Percentiles rank a stretch among this genome's conserved stretches.
Evolutionary conservation across 1,140 invertebrate species (phyloP).

Genomic region (Branchinecta lynchi): DNA sequence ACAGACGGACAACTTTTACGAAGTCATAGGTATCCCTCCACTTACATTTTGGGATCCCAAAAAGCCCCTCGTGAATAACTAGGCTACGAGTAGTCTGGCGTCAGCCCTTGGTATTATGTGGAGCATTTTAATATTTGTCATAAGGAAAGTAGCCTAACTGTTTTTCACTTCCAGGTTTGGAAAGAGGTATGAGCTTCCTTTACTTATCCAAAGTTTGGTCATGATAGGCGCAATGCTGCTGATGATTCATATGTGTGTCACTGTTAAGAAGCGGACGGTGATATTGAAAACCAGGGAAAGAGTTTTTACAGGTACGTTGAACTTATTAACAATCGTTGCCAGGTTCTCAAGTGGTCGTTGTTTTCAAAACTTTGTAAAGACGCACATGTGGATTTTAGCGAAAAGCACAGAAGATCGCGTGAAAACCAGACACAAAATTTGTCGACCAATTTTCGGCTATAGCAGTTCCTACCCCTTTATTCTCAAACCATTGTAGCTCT

Average conservation of each 20-base stretch:
- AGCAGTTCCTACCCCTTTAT: no score
- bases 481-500: no score
- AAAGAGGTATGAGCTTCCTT: constrained; percentile 81
- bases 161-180: constrained; percentile 69
- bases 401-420: no score
- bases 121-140: constrained; percentile 13
- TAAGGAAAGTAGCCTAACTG: background rate
- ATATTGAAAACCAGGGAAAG: constrained; percentile 53
- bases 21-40: no score
- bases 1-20: no score
- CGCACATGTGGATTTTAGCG: no score
- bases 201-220: constrained; percentile 88
- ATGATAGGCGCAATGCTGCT: constrained; percentile 94
- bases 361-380: no score
- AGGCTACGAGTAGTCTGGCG: background rate
- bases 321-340: no score
- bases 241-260: constrained; percentile 87
- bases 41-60: constrained; percentile 19
- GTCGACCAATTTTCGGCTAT: no score
- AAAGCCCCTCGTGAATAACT: background rate
- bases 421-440: no score
- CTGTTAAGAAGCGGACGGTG: constrained; percentile 65
- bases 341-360: no score
- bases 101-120: background rate
- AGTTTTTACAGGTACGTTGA: constrained; percentile 57